phyloP scores from a whole-genome alignment of 2,888 invertebrate genomes.

The Tineola bisselliella region DNA sequence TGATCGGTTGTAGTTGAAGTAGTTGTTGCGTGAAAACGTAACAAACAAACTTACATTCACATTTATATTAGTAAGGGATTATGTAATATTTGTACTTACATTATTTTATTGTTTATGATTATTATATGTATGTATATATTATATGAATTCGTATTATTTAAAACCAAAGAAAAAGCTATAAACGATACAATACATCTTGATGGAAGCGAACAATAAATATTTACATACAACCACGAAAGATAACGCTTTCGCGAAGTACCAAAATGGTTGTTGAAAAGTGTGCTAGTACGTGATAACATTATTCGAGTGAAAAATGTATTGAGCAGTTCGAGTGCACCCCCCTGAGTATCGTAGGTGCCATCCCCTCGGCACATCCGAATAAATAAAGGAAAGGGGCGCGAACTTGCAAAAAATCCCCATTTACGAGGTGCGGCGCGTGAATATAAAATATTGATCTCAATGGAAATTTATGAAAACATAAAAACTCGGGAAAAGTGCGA shows the following conservation, averaged over 20 bases:
- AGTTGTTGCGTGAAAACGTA: no score
- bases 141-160: not conserved
- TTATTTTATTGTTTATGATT: no score
- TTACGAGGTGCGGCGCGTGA: constrained; percentile 40
- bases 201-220: constrained; percentile 23
- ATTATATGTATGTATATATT: no score
- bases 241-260: constrained; percentile 8
- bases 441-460: constrained; percentile 63
- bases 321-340: constrained; percentile 36
- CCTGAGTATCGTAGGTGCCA: not conserved
- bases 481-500: constrained; percentile 37
- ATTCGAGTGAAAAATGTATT: constrained; percentile 54
- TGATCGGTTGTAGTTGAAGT: no score
- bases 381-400: constrained; percentile 19
- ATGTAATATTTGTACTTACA: no score
- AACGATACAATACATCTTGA: not conserved
- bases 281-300: constrained; percentile 44
- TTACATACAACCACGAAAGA: constrained; percentile 24
- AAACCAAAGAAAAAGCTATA: not conserved
- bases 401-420: constrained; percentile 34
- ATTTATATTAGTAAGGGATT: no score
- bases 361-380: constrained; percentile 15
- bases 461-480: constrained; percentile 63
- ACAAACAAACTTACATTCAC: no score
- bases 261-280: constrained; percentile 11